A percentile compares a stretch with the other conserved stretches of the same genome.
Evolutionary conservation across 1,140 invertebrate genomes (phyloP).

Genomic region (Drosophila tani): DNA sequence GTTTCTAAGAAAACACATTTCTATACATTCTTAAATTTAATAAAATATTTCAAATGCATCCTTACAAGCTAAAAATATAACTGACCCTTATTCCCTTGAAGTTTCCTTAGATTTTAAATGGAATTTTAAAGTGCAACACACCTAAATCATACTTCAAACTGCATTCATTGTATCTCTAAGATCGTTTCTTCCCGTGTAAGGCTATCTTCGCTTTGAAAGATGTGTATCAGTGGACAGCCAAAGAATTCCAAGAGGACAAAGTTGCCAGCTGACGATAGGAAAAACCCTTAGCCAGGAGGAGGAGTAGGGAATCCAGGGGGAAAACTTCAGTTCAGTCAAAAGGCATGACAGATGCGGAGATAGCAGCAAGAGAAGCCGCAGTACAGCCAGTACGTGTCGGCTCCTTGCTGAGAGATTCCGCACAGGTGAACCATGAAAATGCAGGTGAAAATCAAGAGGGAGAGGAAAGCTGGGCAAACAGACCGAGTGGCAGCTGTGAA

Average conservation of each 20-base stretch:
- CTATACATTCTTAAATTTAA: neutral
- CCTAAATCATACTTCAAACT: neutral
- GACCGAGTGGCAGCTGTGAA: slow-evolving; percentile 45
- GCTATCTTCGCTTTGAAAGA: slow-evolving; percentile 15
- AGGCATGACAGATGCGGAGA: slow-evolving; percentile 65
- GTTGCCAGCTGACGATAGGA: slow-evolving; percentile 27
- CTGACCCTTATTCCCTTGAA: rapidly evolving
- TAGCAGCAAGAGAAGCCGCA: slow-evolving; percentile 17
- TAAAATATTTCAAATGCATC: neutral
- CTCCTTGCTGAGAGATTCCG: slow-evolving; percentile 36
- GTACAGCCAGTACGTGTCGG: slow-evolving; percentile 24
- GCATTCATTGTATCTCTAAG: neutral
- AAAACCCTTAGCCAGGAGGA: neutral
- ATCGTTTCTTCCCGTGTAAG: neutral
- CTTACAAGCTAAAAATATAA: rapidly evolving
- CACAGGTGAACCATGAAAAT: slow-evolving; percentile 53
- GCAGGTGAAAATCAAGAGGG: slow-evolving; percentile 29
- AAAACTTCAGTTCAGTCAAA: slow-evolving; percentile 45
- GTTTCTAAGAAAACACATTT: neutral
- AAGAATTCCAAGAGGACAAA: slow-evolving; percentile 33
- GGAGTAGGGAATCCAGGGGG: neutral
- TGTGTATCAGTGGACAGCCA: slow-evolving; percentile 20
- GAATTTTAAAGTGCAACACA: neutral
- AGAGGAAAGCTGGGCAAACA: slow-evolving; percentile 7
- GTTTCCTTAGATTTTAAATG: neutral